Evolutionary conservation across 2,113 vertebrate species (phyloP).

Genomic region (Mandrillus leucophaeus): DNA sequence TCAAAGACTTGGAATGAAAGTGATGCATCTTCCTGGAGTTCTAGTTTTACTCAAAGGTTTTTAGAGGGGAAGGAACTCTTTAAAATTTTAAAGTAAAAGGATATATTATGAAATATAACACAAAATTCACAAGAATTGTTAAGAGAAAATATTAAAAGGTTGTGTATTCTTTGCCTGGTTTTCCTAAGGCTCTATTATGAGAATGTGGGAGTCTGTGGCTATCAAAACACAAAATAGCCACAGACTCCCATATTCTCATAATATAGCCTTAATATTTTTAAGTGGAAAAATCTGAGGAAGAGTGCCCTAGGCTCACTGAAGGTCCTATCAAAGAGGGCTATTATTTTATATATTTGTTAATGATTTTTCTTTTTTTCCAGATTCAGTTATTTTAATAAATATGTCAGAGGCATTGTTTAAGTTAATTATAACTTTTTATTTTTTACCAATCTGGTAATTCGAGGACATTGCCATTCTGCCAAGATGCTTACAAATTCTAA

Average conservation of each 20-base stretch:
- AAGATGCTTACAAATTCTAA: neutral
- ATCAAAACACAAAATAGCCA: neutral
- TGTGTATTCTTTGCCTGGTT: neutral
- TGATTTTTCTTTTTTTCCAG: neutral
- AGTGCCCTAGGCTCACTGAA: neutral
- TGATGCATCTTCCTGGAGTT: neutral
- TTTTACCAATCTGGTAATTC: neutral
- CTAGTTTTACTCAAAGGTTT: neutral
- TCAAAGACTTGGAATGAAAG: neutral
- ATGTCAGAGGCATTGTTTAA: slow-evolving; percentile 12
- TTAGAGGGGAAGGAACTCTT: neutral
- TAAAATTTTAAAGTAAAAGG: neutral
- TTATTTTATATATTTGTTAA: neutral
- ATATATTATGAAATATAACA: neutral
- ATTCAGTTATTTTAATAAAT: slow-evolving; percentile 17
- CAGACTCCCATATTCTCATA: no score
- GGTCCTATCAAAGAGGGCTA: neutral
- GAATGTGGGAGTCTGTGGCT: neutral
- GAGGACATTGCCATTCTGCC: neutral
- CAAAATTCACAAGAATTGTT: neutral
- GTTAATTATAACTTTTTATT: slow-evolving; percentile 40
- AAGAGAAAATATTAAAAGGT: slow-evolving; percentile 20
- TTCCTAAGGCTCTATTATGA: neutral
- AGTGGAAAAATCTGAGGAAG: neutral
- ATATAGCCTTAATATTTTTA: neutral